Conservation (phyloP, 2,888 invertebrate species). For the Papilio elwesi region DNA sequence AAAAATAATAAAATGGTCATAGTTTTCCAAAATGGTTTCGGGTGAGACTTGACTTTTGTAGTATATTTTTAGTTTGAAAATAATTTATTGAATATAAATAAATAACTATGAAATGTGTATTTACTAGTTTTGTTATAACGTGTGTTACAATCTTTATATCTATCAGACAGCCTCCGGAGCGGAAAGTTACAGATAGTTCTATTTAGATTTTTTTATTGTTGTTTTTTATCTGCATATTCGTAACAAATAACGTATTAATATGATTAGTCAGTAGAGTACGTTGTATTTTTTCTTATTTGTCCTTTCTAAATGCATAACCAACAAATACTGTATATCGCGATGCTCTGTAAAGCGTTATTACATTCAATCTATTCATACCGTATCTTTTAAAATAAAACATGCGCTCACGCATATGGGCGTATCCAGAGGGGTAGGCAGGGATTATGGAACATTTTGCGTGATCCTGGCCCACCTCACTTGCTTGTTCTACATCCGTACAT, state of each 20-base stretch:
- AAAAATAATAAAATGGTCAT: too few relatives aligned
- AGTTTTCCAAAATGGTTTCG: too few relatives aligned
- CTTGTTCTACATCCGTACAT: too few relatives aligned
- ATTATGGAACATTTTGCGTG: too few relatives aligned
- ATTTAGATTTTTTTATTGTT: constrained; percentile 31
- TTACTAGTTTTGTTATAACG: neutral
- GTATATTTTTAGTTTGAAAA: neutral
- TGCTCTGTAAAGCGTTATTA: too few relatives aligned
- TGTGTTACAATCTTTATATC: constrained; percentile 31
- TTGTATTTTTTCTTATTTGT: constrained; percentile 1
- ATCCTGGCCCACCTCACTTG: too few relatives aligned
- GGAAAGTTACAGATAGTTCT: constrained; percentile 38
- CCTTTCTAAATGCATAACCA: neutral
- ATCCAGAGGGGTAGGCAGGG: too few relatives aligned
- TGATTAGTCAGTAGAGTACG: constrained; percentile 11
- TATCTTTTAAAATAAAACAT: too few relatives aligned
- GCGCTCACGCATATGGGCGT: too few relatives aligned
- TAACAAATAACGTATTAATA: constrained; percentile 27
- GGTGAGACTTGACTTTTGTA: neutral
- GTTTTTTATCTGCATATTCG: constrained; percentile 26
- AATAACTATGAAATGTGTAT: neutral
- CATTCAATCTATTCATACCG: too few relatives aligned
- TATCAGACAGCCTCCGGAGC: constrained; percentile 35
- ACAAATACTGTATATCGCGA: too few relatives aligned
- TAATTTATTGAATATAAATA: neutral